These are phyloP conservation scores for Dasyornis broadbenti DNA, from an alignment of 2,113 vertebrate species.

Conservation along the genomic window DNA sequence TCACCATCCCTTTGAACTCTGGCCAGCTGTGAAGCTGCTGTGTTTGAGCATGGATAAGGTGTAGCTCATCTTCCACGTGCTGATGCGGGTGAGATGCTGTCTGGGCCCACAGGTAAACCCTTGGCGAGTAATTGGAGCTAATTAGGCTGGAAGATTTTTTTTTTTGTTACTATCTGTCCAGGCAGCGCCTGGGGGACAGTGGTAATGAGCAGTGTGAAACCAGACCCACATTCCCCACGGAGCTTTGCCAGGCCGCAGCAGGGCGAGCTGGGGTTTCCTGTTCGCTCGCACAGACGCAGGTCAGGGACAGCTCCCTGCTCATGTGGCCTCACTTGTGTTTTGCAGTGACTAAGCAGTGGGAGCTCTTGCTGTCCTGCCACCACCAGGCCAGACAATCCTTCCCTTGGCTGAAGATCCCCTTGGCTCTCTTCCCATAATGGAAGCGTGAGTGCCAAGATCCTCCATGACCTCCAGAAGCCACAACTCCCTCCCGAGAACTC, in stretches of 20 bases:
- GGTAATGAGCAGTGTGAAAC: neutral
- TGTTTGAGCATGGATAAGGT: neutral
- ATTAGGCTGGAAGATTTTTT: neutral
- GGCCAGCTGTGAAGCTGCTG: neutral
- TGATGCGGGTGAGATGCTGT: neutral
- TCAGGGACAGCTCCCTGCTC: neutral
- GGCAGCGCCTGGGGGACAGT: neutral
- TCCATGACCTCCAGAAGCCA: conserved; percentile 94
- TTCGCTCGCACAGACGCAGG: neutral
- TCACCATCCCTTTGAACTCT: neutral
- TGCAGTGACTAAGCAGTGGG: conserved; percentile 47
- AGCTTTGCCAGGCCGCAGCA: neutral
- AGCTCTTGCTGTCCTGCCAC: neutral
- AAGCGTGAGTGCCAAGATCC: conserved; percentile 57
- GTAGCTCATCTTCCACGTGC: neutral
- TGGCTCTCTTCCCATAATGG: conserved; percentile 62
- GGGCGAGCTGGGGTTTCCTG: neutral
- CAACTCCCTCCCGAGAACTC: conserved; percentile 82
- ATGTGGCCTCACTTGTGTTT: conserved; percentile 42
- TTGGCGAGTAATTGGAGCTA: neutral
- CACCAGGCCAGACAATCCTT: neutral
- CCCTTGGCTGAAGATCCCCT: neutral
- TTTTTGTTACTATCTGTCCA: neutral
- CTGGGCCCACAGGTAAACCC: neutral
- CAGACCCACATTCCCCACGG: neutral